Base-by-base conservation (phyloP, 2,797 vertebrate species). In the Lithobates pipiens region DNA sequence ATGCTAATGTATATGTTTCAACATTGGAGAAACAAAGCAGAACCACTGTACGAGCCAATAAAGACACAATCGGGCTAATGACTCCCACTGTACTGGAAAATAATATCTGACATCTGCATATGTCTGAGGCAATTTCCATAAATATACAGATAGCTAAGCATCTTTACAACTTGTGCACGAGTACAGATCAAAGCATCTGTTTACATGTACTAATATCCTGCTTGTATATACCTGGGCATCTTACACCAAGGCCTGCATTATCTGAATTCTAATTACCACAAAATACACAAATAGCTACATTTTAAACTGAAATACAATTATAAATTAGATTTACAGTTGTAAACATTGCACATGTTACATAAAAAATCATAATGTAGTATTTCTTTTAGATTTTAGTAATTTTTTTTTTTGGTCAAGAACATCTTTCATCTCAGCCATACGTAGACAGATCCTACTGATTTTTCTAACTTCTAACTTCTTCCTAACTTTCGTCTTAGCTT, bases 1-100 rank as follows among this genome's bases (percentile, higher is more conserved):
- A 77, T 57, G 68, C 78, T 68, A 67, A 82, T 82, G 57, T 86
- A 82, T 67, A 74, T 23, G 68, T 73, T 77, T 73, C 85, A 86
- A n/a, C 34, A 16, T 54, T 0, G 34, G n/a, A 78, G 80, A 82
- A 78, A 86, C 54, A 68, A 74, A 74, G 44, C 80, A 77, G 85
- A 86, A 44, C 44, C 61, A 6, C n/a, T 9, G 29, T 36, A 44
- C 39, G 25, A 82, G 85, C 80, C 85, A 86, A 86, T 86, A 75
- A 86, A 82, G 46, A 32, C 63, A 57, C 68, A 78, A 74, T 79
- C 44, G 78, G 75, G 42, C 39, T 67, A 80, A 67, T 77, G 80
- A 80, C 74, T 83, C 85, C 85, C 75, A 86, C 80, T 21, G 23
- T 29, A 54, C 29, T 18, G 46, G n/a, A 44, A 25, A 76, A 70